Conservation (phyloP, 2,888 invertebrate genomes). For the Acanthosoma haemorrhoidale region DNA sequence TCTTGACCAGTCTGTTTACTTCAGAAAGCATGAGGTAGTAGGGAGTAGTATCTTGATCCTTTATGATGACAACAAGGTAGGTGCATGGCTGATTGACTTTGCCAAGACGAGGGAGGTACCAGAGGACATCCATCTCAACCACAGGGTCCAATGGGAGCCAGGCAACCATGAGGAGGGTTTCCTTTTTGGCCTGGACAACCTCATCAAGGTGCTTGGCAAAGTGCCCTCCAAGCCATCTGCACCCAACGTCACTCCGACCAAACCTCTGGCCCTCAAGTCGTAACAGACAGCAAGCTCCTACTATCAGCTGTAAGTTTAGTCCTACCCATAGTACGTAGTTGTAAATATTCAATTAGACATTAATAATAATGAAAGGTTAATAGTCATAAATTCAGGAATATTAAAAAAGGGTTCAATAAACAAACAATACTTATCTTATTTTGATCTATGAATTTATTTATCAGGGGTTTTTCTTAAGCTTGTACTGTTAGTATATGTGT, state of each 20-base stretch:
- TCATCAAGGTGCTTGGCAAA: conserved; percentile 55
- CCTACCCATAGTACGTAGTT: no score
- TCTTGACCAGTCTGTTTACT: conserved; percentile 79
- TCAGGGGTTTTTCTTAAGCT: no score
- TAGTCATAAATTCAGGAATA: no score
- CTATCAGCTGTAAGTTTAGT: no score
- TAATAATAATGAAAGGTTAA: no score
- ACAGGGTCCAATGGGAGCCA: conserved; percentile 75
- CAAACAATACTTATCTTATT: no score
- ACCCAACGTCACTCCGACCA: conserved; percentile 24
- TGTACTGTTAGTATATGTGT: no score
- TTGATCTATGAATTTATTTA: no score
- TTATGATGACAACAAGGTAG: conserved; percentile 80
- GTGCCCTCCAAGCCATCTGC: neutral
- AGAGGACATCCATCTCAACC: conserved; percentile 63
- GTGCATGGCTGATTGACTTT: conserved; percentile 96
- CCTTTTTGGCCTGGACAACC: conserved; percentile 83
- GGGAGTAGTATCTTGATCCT: conserved; percentile 92
- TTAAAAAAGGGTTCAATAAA: no score
- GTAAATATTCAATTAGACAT: no score
- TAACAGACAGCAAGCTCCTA: conserved; percentile 23
- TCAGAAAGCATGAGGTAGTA: conserved; percentile 83
- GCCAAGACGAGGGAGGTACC: conserved; percentile 82
- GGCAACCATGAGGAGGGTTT: conserved; percentile 98
- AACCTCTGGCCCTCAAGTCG: conserved; percentile 35